phyloP scores from a whole-genome alignment of 2,113 vertebrate species.

The Vimba vimba region DNA sequence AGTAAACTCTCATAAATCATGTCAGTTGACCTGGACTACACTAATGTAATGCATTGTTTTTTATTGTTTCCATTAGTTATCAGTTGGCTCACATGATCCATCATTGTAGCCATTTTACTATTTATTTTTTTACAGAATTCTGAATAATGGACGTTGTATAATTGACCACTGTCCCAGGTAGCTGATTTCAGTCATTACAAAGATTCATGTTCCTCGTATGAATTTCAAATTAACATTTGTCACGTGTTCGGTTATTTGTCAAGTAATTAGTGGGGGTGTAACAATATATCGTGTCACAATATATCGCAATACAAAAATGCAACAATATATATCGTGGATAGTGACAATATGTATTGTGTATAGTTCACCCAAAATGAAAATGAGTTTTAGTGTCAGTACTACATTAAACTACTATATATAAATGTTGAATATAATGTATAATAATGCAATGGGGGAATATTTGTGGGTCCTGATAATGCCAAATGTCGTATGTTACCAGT shows the following conservation, averaged over 20 bases:
- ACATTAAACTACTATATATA: no score
- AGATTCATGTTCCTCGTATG: background rate
- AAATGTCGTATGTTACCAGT: no score
- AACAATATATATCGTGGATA: no score
- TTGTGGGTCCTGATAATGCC: no score
- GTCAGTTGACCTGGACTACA: background rate
- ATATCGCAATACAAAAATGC: no score
- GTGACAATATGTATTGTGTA: no score
- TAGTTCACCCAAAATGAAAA: no score
- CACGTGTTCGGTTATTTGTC: background rate
- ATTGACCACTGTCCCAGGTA: background rate
- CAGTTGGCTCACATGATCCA: background rate
- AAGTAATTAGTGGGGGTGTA: no score
- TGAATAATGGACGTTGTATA: background rate
- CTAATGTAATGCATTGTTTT: background rate
- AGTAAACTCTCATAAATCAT: constrained; percentile 12
- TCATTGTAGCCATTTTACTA: background rate
- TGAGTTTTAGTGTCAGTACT: no score
- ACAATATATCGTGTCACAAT: no score
- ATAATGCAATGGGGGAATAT: no score
- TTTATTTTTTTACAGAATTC: background rate
- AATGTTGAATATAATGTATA: no score
- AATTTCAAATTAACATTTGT: background rate
- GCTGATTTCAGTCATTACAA: background rate
- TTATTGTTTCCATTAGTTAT: constrained; percentile 7